A percentile compares a stretch with the other conserved stretches of the same genome.
Conservation (phyloP, 2,113 vertebrate species). For the Tragelaphus scriptus region DNA sequence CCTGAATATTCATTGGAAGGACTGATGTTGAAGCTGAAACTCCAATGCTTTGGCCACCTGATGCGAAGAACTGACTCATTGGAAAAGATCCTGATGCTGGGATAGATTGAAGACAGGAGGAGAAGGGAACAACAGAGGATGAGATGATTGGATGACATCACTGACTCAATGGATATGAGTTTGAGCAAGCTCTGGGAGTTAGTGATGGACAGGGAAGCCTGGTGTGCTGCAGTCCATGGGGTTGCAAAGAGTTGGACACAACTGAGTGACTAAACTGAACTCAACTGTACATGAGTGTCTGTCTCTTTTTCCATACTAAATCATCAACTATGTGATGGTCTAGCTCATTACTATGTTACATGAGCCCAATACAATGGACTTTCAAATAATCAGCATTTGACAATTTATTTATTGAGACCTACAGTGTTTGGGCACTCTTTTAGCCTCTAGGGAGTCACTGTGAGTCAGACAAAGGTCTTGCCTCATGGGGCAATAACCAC, state of each 20-base stretch:
- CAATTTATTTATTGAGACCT: background rate
- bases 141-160: background rate
- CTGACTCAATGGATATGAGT: background rate
- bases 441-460: background rate
- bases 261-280: background rate
- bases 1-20: background rate
- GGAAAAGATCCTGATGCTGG: background rate
- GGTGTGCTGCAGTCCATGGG: background rate
- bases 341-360: background rate
- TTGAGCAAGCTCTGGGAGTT: background rate
- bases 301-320: background rate
- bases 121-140: background rate
- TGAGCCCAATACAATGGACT: background rate
- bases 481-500: background rate
- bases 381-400: background rate
- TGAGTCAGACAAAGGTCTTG: background rate
- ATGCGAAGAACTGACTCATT: background rate
- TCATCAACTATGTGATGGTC: background rate
- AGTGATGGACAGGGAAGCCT: background rate
- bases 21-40: background rate
- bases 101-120: background rate
- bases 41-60: background rate
- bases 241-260: background rate
- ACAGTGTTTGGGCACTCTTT: background rate
- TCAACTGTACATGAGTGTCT: rapidly evolving